These are phyloP conservation scores for Ctenopoma kingsleyae DNA, from an alignment of 2,797 vertebrate genomes.

Conservation along the genomic window DNA sequence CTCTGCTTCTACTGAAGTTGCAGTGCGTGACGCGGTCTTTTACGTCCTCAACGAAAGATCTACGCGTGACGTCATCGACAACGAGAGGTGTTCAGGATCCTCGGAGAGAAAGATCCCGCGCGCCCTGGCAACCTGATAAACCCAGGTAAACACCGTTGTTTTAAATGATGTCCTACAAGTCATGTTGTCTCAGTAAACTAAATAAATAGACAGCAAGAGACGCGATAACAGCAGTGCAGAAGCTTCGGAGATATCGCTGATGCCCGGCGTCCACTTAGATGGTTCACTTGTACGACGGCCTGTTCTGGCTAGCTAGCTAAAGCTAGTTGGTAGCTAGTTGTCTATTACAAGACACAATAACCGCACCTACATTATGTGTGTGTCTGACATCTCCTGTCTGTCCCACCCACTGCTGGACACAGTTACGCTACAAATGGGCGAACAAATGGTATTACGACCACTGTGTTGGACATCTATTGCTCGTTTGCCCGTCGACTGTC, in stretches of 20 bases:
- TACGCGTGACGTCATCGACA: conserved; percentile 85
- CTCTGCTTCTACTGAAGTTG: conserved; percentile 11
- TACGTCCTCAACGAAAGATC: conserved; percentile 74
- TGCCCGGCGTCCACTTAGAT: conserved; percentile 74
- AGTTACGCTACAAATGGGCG: conserved; percentile 19
- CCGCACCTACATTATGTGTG: conserved; percentile 50
- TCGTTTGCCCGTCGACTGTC: conserved; percentile 76
- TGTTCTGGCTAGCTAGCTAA: conserved; percentile 77
- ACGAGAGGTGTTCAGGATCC: conserved; percentile 89
- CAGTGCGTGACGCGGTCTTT: conserved; percentile 53
- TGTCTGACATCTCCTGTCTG: conserved; percentile 38
- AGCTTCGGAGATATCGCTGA: conserved; percentile 47
- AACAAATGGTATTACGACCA: conserved; percentile 33
- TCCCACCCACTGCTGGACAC: conserved; percentile 36
- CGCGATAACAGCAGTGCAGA: conserved; percentile 40
- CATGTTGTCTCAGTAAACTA: conserved; percentile 51
- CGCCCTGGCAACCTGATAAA: conserved; percentile 86
- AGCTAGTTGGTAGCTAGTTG: conserved; percentile 75
- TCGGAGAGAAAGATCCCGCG: conserved; percentile 89
- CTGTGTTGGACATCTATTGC: conserved; percentile 57
- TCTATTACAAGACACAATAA: conserved; percentile 79
- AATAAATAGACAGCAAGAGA: conserved; percentile 39
- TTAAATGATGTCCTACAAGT: conserved; percentile 58
- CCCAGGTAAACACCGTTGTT: conserved; percentile 84
- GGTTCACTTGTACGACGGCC: conserved; percentile 78